Conservation (phyloP, 2,888 invertebrate species). For the Boloria selene region DNA sequence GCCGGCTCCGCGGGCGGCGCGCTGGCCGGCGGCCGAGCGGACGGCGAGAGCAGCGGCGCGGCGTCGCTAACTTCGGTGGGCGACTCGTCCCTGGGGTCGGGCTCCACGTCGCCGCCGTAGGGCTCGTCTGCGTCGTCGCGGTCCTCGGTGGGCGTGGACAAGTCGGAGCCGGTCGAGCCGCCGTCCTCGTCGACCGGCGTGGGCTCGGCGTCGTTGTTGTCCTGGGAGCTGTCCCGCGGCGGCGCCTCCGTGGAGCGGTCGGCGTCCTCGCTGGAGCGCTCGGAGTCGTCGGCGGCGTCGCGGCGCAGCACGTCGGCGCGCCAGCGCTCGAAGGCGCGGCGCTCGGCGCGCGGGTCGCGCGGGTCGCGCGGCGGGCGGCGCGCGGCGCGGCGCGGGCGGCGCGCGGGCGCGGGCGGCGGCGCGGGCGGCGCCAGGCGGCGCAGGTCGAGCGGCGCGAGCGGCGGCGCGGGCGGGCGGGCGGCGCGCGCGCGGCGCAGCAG, state of each 20-base stretch:
- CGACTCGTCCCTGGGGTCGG: conserved; percentile 31
- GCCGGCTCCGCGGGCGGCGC: conserved; percentile 36
- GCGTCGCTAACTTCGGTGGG: conserved; percentile 24
- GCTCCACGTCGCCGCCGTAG: conserved; percentile 48
- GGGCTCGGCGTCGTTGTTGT: conserved; percentile 25
- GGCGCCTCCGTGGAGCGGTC: conserved; percentile 33
- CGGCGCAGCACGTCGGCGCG: conserved; percentile 55
- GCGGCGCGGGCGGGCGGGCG: conserved; percentile 40
- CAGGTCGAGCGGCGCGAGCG: conserved; percentile 49
- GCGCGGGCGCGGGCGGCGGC: conserved; percentile 37
- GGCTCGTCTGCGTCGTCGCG: conserved; percentile 43
- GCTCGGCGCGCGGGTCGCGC: conserved; percentile 35
- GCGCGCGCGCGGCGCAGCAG: conserved; percentile 47
- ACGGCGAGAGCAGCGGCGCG: conserved; percentile 27
- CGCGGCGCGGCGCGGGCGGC: conserved; percentile 36
- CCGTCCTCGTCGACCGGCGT: conserved; percentile 47
- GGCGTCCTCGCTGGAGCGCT: conserved; percentile 58
- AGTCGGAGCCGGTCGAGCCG: conserved; percentile 51
- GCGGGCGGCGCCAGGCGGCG: conserved; percentile 41
- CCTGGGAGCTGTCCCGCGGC: conserved; percentile 18
- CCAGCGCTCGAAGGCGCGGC: conserved; percentile 38
- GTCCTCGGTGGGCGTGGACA: conserved; percentile 48
- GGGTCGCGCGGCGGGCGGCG: conserved; percentile 23
- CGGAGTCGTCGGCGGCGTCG: conserved; percentile 52
- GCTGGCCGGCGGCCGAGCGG: conserved; percentile 24